These are phyloP conservation scores for Scolopax mira DNA, from an alignment of 2,113 vertebrate species.

Conservation along the genomic window DNA sequence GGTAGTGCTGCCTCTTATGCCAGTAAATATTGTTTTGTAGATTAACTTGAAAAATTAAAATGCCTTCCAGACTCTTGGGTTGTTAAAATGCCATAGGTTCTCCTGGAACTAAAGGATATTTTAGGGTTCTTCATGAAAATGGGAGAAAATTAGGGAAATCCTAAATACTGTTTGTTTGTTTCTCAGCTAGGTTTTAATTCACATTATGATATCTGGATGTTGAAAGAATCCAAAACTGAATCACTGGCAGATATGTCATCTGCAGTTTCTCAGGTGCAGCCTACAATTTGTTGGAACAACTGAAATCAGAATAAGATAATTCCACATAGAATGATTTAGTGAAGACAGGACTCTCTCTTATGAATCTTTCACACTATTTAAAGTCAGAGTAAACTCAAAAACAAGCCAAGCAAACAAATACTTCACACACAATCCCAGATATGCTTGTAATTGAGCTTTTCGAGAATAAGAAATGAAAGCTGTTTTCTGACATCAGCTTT, in stretches of 20 bases:
- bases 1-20: background rate
- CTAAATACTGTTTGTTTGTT: background rate
- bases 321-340: background rate
- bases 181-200: background rate
- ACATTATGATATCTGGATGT: rapidly evolving
- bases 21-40: background rate
- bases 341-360: background rate
- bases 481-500: background rate
- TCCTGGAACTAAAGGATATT: background rate
- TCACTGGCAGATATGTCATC: background rate
- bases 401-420: background rate
- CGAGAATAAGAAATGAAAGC: background rate
- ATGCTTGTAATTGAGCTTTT: background rate
- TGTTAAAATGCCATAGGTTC: background rate
- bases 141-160: background rate
- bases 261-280: background rate
- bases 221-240: background rate
- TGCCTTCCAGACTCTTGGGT: background rate
- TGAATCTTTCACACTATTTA: background rate
- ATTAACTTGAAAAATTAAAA: background rate
- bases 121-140: background rate
- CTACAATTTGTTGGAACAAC: background rate
- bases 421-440: background rate
- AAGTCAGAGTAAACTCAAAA: background rate
- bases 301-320: background rate